Conservation (phyloP, 2,113 vertebrate genomes). For the Galbula dea region DNA sequence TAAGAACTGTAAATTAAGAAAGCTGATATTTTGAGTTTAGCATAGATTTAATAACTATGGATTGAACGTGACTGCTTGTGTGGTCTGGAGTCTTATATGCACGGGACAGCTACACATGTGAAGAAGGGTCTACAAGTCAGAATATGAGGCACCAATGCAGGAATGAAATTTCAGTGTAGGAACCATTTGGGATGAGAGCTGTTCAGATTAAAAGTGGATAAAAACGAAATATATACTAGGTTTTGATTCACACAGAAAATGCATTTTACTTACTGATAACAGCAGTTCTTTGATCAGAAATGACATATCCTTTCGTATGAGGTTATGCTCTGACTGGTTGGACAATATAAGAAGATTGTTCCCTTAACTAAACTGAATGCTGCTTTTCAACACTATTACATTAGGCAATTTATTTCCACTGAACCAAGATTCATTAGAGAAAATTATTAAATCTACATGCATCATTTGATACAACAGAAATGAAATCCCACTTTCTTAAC, state of each 20-base stretch:
- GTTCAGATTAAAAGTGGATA: background rate
- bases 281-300: background rate
- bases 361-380: background rate
- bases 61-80: background rate
- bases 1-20: background rate
- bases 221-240: background rate
- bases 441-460: conserved; percentile 45
- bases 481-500: conserved; percentile 11
- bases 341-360: background rate
- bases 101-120: background rate
- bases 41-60: background rate
- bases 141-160: background rate
- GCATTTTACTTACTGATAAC: background rate
- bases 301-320: background rate
- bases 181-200: background rate
- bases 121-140: background rate
- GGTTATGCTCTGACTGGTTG: background rate
- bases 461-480: conserved; percentile 34
- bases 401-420: conserved; percentile 14
- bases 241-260: background rate
- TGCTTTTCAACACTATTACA: background rate
- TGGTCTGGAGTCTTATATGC: background rate
- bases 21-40: background rate
- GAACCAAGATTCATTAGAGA: conserved; percentile 4
- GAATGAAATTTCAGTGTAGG: background rate